These are phyloP conservation scores for Cottus gobio DNA, from an alignment of 2,113 vertebrate genomes.

Conservation along the genomic window DNA sequence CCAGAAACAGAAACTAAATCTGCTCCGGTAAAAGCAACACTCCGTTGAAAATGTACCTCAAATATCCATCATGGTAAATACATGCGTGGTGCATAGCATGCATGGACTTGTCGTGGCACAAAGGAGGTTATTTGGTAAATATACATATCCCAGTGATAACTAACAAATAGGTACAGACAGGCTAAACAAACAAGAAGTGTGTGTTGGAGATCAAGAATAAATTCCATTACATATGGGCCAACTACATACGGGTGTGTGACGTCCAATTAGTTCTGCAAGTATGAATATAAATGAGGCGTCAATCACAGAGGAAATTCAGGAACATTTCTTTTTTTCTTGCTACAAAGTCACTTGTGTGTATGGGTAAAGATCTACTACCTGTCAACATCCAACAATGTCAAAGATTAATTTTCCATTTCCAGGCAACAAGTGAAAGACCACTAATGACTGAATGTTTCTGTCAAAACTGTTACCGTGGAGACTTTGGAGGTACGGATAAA, in stretches of 20 bases:
- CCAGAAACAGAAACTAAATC: conserved; percentile 12
- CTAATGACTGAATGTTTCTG: conserved; percentile 9
- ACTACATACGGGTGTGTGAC: not conserved
- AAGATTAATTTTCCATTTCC: conserved; percentile 41
- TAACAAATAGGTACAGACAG: conserved; percentile 17
- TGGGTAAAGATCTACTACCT: conserved; percentile 19
- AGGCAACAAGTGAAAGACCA: conserved; percentile 66
- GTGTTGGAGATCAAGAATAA: conserved; percentile 13
- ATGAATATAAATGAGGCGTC: conserved; percentile 34
- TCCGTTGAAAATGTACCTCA: conserved; percentile 25
- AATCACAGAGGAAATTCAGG: conserved; percentile 13
- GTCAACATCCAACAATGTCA: conserved; percentile 63
- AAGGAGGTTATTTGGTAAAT: conserved; percentile 40
- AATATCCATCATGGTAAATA: conserved; percentile 32
- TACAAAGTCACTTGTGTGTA: conserved; percentile 47
- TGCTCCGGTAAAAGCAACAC: not conserved
- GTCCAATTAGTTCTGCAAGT: conserved; percentile 17
- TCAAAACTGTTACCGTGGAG: conserved; percentile 11
- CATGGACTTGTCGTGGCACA: conserved; percentile 54
- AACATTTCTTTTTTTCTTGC: conserved; percentile 15
- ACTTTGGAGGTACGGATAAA: not conserved
- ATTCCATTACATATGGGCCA: conserved; percentile 15
- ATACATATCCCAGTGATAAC: conserved; percentile 51
- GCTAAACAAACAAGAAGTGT: conserved; percentile 11
- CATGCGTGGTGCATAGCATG: conserved; percentile 65